phyloP scores from a whole-genome alignment of 2,888 invertebrate genomes.

The Epicampocera succincta region DNA sequence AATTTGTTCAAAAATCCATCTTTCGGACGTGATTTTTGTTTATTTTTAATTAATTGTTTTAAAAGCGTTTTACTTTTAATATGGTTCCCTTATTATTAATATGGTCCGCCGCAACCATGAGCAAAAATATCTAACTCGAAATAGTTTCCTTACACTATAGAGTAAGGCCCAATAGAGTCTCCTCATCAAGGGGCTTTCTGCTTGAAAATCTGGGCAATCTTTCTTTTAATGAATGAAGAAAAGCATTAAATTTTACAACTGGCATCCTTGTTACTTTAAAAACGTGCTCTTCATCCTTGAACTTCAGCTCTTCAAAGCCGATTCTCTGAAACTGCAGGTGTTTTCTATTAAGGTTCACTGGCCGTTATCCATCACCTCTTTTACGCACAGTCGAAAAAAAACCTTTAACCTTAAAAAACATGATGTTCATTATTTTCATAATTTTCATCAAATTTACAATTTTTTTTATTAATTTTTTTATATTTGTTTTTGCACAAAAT shows the following conservation, averaged over 20 bases:
- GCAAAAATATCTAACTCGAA: not conserved
- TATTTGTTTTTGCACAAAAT: no score
- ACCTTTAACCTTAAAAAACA: not conserved
- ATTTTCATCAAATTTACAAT: not conserved
- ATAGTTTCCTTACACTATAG: not conserved
- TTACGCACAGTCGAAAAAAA: not conserved
- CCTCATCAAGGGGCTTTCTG: constrained; percentile 31
- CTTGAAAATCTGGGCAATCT: constrained; percentile 35
- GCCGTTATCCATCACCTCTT: constrained; percentile 20
- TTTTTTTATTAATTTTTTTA: not conserved
- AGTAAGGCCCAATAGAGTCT: constrained; percentile 1
- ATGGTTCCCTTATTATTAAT: no score
- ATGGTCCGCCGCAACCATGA: constrained; percentile 27
- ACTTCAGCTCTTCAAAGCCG: not conserved
- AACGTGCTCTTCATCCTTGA: constrained; percentile 44
- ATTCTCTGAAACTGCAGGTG: not conserved
- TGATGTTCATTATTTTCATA: constrained; percentile 2
- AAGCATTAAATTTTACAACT: constrained; percentile 5
- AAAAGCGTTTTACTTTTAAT: no score
- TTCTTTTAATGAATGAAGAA: not conserved
- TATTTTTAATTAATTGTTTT: no score
- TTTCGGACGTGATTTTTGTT: no score
- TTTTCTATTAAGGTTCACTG: constrained; percentile 1
- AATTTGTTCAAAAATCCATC: no score
- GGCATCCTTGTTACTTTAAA: constrained; percentile 20